Conservation (phyloP, 64 coral and sea anemone species). For the Hydrozoanthus tunicans region DNA sequence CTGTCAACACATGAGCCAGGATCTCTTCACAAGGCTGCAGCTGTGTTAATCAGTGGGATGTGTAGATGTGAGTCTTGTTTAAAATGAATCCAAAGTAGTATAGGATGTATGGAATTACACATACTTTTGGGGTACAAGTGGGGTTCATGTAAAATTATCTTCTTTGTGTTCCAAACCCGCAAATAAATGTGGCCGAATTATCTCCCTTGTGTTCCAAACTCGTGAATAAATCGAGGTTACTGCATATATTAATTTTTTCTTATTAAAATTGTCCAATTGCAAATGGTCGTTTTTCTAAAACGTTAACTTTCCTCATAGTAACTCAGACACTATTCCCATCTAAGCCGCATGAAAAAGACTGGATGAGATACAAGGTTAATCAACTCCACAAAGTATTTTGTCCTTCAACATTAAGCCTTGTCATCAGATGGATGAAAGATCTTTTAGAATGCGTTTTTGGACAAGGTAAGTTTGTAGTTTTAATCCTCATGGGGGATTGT, state of each 20-base stretch:
- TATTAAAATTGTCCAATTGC: not conserved
- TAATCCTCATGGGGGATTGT: not conserved
- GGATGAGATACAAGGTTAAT: slow-evolving; percentile 26
- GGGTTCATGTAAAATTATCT: not conserved
- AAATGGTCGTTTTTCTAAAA: not conserved
- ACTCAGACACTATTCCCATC: not conserved
- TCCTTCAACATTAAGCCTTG: not conserved
- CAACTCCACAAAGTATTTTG: slow-evolving; percentile 11
- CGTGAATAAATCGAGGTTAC: no score
- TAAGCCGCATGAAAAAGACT: not conserved
- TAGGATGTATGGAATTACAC: not conserved
- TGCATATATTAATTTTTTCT: no score
- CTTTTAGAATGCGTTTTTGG: slow-evolving; percentile 14
- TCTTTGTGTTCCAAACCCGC: no score
- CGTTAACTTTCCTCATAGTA: not conserved
- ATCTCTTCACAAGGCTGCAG: slow-evolving; percentile 10
- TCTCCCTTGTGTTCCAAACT: no score
- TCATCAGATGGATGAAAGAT: slow-evolving; percentile 33
- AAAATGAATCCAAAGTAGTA: not conserved
- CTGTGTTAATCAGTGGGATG: slow-evolving; percentile 24
- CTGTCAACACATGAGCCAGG: not conserved
- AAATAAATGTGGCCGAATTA: not conserved
- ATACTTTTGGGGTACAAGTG: not conserved
- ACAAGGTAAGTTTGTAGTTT: not conserved
- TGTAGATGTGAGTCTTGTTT: not conserved